These are phyloP conservation scores for Drosophila nigromelanica DNA, from an alignment of 1,140 invertebrate species.

Conservation along the genomic window DNA sequence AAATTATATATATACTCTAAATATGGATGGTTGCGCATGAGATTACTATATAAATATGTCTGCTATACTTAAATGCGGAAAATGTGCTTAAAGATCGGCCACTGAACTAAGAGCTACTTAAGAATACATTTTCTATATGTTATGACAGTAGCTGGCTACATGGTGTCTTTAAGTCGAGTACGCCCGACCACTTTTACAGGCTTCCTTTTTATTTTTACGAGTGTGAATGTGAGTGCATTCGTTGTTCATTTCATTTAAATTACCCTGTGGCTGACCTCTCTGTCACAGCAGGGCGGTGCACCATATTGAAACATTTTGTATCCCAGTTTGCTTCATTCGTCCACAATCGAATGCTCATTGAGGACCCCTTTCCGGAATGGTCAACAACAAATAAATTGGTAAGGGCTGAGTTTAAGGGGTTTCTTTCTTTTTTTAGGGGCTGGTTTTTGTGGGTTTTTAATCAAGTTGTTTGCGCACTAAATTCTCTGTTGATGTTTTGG, in stretches of 20 bases:
- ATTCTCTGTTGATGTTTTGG: slow-evolving; percentile 42
- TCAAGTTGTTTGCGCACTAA: slow-evolving; percentile 76
- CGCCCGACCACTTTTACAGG: background rate
- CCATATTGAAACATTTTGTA: slow-evolving; percentile 73
- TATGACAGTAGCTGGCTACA: background rate
- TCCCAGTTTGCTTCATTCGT: slow-evolving; percentile 35
- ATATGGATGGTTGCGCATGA: no score
- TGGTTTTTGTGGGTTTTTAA: slow-evolving; percentile 77
- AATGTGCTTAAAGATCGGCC: no score
- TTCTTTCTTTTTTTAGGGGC: slow-evolving; percentile 25
- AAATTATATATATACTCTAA: no score
- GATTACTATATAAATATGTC: no score
- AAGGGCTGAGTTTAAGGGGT: background rate
- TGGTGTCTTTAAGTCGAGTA: no score
- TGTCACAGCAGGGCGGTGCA: slow-evolving; percentile 69
- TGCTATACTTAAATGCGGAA: no score
- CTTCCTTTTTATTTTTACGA: slow-evolving; percentile 54
- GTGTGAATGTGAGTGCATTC: slow-evolving; percentile 61
- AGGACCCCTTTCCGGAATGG: slow-evolving; percentile 39
- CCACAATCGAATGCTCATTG: slow-evolving; percentile 71
- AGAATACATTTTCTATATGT: background rate
- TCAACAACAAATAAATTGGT: slow-evolving; percentile 25
- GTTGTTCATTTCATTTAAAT: slow-evolving; percentile 83
- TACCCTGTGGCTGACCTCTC: slow-evolving; percentile 78
- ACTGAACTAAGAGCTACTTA: no score